Percentiles rank a stretch among this genome's conserved stretches.
Evolutionary conservation across 2,113 vertebrate species (phyloP).

Genomic region (Varanus salvator): DNA sequence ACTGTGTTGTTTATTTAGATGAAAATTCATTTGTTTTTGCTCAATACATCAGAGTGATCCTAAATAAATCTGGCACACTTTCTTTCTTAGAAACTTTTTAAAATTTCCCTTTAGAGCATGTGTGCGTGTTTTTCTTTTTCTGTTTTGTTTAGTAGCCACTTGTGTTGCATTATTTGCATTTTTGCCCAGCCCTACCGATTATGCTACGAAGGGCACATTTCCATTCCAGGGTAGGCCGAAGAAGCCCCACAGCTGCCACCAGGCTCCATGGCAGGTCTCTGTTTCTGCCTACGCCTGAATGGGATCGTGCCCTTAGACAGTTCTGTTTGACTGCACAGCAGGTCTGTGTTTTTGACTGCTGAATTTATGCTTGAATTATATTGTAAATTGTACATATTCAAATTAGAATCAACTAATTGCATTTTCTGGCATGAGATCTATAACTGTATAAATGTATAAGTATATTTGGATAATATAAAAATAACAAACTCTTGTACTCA

Average conservation of each 20-base stretch:
- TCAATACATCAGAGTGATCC: not conserved
- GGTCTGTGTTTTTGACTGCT: slow-evolving; percentile 72
- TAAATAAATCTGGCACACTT: accelerated
- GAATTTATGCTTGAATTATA: slow-evolving; percentile 68
- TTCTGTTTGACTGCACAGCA: slow-evolving; percentile 60
- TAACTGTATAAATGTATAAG: slow-evolving; percentile 72
- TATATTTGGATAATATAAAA: slow-evolving; percentile 58
- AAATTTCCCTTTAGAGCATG: not conserved
- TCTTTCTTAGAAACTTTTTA: not conserved
- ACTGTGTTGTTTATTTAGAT: accelerated
- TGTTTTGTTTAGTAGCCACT: not conserved
- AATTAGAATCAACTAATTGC: slow-evolving; percentile 54
- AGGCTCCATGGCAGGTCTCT: too few species aligned
- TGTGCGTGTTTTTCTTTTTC: not conserved
- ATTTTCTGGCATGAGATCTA: slow-evolving; percentile 71
- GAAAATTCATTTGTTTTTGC: accelerated
- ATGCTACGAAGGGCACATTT: not conserved
- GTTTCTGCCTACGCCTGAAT: too few species aligned
- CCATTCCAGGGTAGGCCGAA: too few species aligned
- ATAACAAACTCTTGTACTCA: slow-evolving; percentile 65
- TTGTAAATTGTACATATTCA: slow-evolving; percentile 72
- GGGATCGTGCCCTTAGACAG: not conserved
- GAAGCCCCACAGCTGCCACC: too few species aligned
- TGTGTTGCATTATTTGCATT: not conserved
- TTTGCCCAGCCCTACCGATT: slow-evolving; percentile 35